A percentile compares a stretch with the other conserved stretches of the same genome.
These are phyloP conservation scores for Hydrolagus affinis DNA, from an alignment of 2,113 vertebrate species.

Conservation along the genomic window DNA sequence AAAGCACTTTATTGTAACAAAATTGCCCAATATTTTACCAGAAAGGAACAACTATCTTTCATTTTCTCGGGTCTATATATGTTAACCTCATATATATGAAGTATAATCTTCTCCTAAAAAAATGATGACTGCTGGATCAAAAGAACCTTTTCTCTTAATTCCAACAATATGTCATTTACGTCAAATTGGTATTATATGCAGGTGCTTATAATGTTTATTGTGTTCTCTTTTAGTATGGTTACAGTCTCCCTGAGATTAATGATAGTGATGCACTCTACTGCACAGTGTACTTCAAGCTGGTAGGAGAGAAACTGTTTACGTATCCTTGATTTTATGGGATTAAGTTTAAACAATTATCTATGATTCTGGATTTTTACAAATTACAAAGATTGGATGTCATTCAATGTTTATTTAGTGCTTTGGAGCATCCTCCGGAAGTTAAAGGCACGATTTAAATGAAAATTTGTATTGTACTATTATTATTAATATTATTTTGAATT, in stretches of 20 bases:
- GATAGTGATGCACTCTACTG: slow-evolving; percentile 60
- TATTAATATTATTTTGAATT: too few species aligned
- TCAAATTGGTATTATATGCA: not conserved
- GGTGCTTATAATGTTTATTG: not conserved
- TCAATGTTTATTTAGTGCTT: too few species aligned
- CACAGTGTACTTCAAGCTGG: slow-evolving; percentile 71
- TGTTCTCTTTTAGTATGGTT: slow-evolving; percentile 68
- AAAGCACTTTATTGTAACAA: too few species aligned
- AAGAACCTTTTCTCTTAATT: not conserved
- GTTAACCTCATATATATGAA: not conserved
- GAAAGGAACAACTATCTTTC: not conserved
- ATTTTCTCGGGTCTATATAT: slow-evolving; percentile 2
- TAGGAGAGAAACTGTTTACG: slow-evolving; percentile 68
- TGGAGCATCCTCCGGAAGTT: too few species aligned
- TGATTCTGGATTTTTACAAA: not conserved
- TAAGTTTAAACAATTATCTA: not conserved
- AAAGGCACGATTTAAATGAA: too few species aligned
- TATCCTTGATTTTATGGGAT: slow-evolving; percentile 58
- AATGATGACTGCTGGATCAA: not conserved
- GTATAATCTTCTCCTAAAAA: not conserved
- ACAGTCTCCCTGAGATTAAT: slow-evolving; percentile 63
- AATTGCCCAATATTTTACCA: too few species aligned
- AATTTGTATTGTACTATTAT: too few species aligned
- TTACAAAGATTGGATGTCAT: too few species aligned
- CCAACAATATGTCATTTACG: not conserved